Conservation (phyloP, 2,797 vertebrate genomes). For the Distichodus sexfasciatus region DNA sequence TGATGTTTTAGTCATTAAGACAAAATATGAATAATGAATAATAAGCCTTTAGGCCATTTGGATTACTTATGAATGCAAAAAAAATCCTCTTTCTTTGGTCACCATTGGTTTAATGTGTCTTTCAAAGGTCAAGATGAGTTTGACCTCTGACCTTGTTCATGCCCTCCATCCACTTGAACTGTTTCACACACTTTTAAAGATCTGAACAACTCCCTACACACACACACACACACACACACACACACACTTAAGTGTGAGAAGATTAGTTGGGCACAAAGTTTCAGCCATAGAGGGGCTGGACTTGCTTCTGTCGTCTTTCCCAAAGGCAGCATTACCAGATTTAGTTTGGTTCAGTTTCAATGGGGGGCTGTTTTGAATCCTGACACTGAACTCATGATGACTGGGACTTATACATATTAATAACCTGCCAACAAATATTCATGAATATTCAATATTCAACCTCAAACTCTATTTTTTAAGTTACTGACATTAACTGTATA, state of each 20-base stretch:
- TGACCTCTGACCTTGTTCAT: conserved; percentile 17
- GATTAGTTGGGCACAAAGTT: background rate
- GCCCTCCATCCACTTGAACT: conserved; percentile 2
- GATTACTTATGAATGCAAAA: background rate
- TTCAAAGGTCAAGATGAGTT: conserved; percentile 15
- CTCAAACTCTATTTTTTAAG: too few species aligned
- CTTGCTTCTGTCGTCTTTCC: background rate
- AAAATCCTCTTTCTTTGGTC: background rate
- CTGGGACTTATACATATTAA: background rate
- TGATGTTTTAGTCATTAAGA: too few species aligned
- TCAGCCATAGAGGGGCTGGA: background rate
- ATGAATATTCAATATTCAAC: too few species aligned
- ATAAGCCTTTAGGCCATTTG: background rate
- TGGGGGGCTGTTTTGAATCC: background rate
- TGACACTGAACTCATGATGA: background rate
- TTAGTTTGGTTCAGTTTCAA: background rate
- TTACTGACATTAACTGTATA: too few species aligned
- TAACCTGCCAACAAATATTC: background rate
- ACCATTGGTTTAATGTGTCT: conserved; percentile 22
- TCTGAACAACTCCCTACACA: background rate
- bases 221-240: background rate
- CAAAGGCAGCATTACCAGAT: too few species aligned
- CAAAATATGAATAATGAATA: too few species aligned
- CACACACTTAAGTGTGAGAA: conserved; percentile 15
- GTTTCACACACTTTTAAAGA: conserved; percentile 3